Base-by-base conservation (phyloP, 2,113 vertebrate genomes). In the Chionis minor region DNA sequence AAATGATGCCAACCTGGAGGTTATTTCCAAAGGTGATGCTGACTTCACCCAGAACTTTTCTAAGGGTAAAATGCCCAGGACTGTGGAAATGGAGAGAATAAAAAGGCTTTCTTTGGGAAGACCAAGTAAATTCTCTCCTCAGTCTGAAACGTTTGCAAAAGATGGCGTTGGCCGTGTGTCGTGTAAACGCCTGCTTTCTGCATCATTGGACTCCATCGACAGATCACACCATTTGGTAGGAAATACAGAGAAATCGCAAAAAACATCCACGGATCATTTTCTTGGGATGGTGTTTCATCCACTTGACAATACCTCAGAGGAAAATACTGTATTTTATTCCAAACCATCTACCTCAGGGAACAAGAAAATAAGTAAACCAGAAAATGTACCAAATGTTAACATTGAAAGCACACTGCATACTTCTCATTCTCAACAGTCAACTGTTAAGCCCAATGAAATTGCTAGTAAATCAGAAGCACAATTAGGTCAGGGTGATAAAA, bases 341-440 rank as follows among this genome's bases (percentile, higher is more conserved):
- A 97, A 97, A 94, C 94, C 97, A 94, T 91, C 98, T 98, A 98
- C 98, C 98, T 98, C 98, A 98, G 98, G 97, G 97, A 97, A 93
- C 73, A 96, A 88, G 95, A 97, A 95, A 87, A 82, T 81, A 89
- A 85, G 54, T 86, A 88, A 91, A 85, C 56, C 83, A 81, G 97
- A 97, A 85, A 92, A 51, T 26, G 51, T 66, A 89, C 94, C 77
- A 75, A 94, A 96, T 72, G 62, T 90, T 75, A 94, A 65, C 7
- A 8, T 32, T 10, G 95, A 96, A 94, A 96, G 88, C 96, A 88
- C 95, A 93, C 38, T 58, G 3, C 91, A 56, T 79, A 59, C 94
- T 82, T 73, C 95, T 92, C 86, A 55, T 66, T 51, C 78, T 81
- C 92, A 73, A 55, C 44, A 81, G 91, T 92, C 91, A 84, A 6